Percentiles rank a stretch among this genome's conserved stretches.
These are phyloP conservation scores for Alces alces DNA, from an alignment of 2,113 vertebrate genomes.

Conservation along the genomic window DNA sequence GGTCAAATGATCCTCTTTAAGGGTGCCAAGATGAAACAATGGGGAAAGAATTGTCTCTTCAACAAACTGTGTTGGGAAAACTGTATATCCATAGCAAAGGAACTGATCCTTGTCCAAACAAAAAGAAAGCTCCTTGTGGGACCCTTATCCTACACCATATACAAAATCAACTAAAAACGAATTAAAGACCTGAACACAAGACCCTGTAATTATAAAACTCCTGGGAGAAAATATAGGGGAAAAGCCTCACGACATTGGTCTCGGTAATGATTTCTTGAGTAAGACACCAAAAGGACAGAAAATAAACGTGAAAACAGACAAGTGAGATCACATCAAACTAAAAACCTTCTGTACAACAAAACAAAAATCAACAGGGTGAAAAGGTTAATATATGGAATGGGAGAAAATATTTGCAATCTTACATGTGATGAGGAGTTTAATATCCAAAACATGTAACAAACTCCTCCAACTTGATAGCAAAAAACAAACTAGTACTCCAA, in stretches of 20 bases:
- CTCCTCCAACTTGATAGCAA: not conserved
- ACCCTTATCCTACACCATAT: not conserved
- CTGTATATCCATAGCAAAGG: not conserved
- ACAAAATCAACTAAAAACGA: not conserved
- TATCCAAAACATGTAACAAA: not conserved
- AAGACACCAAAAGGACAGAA: not conserved
- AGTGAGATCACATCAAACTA: not conserved
- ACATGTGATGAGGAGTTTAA: not conserved
- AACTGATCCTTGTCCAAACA: not conserved
- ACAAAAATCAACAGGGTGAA: not conserved
- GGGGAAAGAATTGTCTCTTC: not conserved
- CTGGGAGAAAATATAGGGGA: not conserved
- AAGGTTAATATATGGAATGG: not conserved
- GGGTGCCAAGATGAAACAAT: not conserved
- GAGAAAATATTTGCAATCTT: not conserved
- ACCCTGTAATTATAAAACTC: not conserved
- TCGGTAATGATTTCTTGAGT: not conserved
- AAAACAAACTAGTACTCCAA: not conserved
- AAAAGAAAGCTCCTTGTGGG: not conserved
- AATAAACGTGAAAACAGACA: not conserved
- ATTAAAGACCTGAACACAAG: not conserved
- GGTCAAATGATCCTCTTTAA: not conserved
- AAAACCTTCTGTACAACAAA: not conserved
- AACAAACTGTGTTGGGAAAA: not conserved
- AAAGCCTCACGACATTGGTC: not conserved